These are phyloP conservation scores for Melitaea cinxia DNA, from an alignment of 1,140 invertebrate genomes.

Conservation along the genomic window DNA sequence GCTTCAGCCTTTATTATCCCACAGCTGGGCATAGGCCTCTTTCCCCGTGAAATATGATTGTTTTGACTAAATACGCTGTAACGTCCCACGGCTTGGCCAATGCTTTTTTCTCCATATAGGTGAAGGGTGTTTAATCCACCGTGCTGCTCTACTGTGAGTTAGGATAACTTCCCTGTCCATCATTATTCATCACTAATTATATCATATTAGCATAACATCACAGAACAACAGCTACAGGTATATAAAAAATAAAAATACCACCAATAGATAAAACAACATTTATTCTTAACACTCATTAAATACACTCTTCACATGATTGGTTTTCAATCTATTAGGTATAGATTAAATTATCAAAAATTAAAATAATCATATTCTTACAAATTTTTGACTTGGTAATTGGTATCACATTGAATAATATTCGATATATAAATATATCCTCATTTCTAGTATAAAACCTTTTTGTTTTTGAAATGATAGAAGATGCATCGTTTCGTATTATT, in stretches of 20 bases:
- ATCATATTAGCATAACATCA: not conserved
- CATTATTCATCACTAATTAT: too few relatives aligned
- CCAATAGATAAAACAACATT: slow-evolving; percentile 32
- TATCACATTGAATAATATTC: slow-evolving; percentile 2
- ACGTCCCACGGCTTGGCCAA: too few relatives aligned
- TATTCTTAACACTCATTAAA: slow-evolving; percentile 43
- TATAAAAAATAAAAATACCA: slow-evolving; percentile 11
- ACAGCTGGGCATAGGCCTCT: too few relatives aligned
- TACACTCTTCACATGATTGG: slow-evolving; percentile 32
- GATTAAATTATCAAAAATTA: slow-evolving; percentile 1
- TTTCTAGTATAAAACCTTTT: slow-evolving; percentile 2
- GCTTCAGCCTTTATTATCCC: too few relatives aligned
- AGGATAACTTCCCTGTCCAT: too few relatives aligned
- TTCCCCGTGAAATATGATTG: too few relatives aligned
- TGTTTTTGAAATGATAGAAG: not conserved
- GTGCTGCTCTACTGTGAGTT: too few relatives aligned
- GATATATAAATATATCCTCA: not conserved
- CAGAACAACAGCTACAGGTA: not conserved
- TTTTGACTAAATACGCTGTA: too few relatives aligned
- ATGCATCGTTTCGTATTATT: too few relatives aligned
- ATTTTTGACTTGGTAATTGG: not conserved
- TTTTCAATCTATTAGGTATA: not conserved
- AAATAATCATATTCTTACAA: slow-evolving; percentile 14
- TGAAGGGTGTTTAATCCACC: too few relatives aligned
- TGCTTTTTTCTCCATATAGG: too few relatives aligned